A percentile compares a stretch with the other conserved stretches of the same genome.
Conservation (phyloP, 2,888 invertebrate species). For the Macaria notata region DNA sequence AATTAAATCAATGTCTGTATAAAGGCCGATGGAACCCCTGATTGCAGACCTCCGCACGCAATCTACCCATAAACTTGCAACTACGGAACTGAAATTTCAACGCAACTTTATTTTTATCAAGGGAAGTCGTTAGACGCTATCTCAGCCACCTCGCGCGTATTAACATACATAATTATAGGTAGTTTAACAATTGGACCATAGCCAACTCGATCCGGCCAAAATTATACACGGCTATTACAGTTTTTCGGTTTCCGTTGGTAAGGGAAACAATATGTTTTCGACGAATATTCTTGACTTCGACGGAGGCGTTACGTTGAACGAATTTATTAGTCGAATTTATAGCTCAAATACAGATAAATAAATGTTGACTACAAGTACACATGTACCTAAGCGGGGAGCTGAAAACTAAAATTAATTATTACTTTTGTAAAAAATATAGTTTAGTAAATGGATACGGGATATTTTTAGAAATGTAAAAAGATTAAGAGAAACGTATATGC, state of each 20-base stretch:
- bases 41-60: slow-evolving; percentile 71
- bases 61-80: slow-evolving; percentile 77
- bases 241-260: slow-evolving; percentile 67
- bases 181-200: slow-evolving; percentile 73
- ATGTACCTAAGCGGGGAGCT: slow-evolving; percentile 3
- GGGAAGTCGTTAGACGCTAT: slow-evolving; percentile 81
- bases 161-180: slow-evolving; percentile 81
- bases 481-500: no score
- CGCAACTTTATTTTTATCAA: slow-evolving; percentile 81
- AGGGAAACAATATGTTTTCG: slow-evolving; percentile 62
- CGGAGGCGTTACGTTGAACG: slow-evolving; percentile 46
- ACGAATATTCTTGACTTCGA: slow-evolving; percentile 52
- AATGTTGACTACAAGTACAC: slow-evolving; percentile 10
- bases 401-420: background rate
- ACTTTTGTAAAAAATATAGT: no score
- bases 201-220: slow-evolving; percentile 69
- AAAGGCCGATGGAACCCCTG: slow-evolving; percentile 69
- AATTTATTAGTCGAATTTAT: slow-evolving; percentile 52
- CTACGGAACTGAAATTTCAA: slow-evolving; percentile 80
- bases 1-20: slow-evolving; percentile 80
- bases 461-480: background rate
- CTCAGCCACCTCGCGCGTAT: slow-evolving; percentile 76
- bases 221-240: slow-evolving; percentile 66
- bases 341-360: slow-evolving; percentile 36
- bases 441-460: no score